Evolutionary conservation across 2,797 vertebrate species (phyloP), one percentile per base, ranked within the genome.

Genomic region (Microcaecilia unicolor): DNA sequence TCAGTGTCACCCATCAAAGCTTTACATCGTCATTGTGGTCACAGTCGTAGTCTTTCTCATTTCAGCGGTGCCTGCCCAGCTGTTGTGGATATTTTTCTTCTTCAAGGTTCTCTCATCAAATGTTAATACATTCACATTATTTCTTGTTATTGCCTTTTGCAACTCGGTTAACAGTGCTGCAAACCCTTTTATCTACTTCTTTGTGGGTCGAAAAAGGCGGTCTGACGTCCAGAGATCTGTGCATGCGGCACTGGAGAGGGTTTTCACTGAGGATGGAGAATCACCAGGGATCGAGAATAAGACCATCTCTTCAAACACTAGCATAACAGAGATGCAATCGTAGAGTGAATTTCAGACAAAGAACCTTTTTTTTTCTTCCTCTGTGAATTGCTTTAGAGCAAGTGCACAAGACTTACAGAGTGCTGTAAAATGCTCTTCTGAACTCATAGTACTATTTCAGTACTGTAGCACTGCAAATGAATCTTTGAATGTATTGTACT

Each of bases 141-240:
- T 10, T 15, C 28, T 25, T 34, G 29, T 21, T 9, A 29, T 24
- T 25, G n/a, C 28, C 2, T 34, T 15, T 9, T 10, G 24, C 21
- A 21, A 14, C 19, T 21, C 21, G 3, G 15, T 45, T 10, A 38
- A 38, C 13, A 13, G 23, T 20, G 32, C 29, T 3, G 10, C 37
- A 11, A 28, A 45, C 18, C 43, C 43, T 6, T 38, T 33, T n/a
- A 33, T 45, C 18, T 45, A 45, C 24, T 38, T 45, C 9, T 27
- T 45, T 28, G 25, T 33, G 15, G 43, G 35, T 13, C 27, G 24
- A 18, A 16, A 28, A 13, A 31, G 43, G 35, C 33, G 28, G 14
- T n/a, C 33, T 24, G 23, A 18, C 17, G 18, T 29, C 6, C 25
- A 5, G n/a, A 18, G 22, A 8, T 37, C 41, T 11, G 22, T 44